Evolutionary conservation across 2,888 invertebrate species (phyloP).

Genomic region (Acronicta alni): DNA sequence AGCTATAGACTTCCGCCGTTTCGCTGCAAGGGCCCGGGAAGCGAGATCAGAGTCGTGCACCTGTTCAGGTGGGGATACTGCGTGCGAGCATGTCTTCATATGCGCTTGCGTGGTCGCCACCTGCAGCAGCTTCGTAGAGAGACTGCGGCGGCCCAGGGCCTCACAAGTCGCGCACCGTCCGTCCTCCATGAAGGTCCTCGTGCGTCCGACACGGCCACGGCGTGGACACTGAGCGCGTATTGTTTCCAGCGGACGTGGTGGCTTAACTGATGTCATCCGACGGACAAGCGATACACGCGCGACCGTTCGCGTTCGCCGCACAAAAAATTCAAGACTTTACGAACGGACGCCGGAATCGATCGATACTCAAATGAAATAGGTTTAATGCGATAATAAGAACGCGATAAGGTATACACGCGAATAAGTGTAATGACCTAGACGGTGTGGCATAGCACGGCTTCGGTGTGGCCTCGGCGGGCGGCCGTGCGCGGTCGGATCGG

Average conservation of each 20-base stretch:
- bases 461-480: slow-evolving; percentile 79
- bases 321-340: slow-evolving; percentile 80
- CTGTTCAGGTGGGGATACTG: slow-evolving; percentile 72
- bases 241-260: slow-evolving; percentile 85
- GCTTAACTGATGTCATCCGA: slow-evolving; percentile 89
- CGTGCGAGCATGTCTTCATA: slow-evolving; percentile 80
- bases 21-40: slow-evolving; percentile 82
- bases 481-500: slow-evolving; percentile 83
- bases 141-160: slow-evolving; percentile 83
- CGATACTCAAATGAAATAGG: slow-evolving; percentile 84
- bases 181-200: slow-evolving; percentile 86
- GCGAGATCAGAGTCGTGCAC: slow-evolving; percentile 79
- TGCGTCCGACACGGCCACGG: slow-evolving; percentile 85
- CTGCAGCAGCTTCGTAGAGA: slow-evolving; percentile 84
- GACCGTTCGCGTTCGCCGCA: slow-evolving; percentile 78
- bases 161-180: slow-evolving; percentile 85
- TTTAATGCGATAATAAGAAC: slow-evolving; percentile 86
- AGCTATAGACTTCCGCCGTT: slow-evolving; percentile 85
- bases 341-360: slow-evolving; percentile 75
- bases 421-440: slow-evolving; percentile 86
- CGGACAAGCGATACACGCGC: slow-evolving; percentile 80
- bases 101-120: slow-evolving; percentile 87
- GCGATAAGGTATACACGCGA: slow-evolving; percentile 87
- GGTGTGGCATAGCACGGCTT: slow-evolving; percentile 81
- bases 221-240: slow-evolving; percentile 86